Evolutionary conservation across 2,797 vertebrate species (phyloP).

Genomic region (Thamnophis elegans): DNA sequence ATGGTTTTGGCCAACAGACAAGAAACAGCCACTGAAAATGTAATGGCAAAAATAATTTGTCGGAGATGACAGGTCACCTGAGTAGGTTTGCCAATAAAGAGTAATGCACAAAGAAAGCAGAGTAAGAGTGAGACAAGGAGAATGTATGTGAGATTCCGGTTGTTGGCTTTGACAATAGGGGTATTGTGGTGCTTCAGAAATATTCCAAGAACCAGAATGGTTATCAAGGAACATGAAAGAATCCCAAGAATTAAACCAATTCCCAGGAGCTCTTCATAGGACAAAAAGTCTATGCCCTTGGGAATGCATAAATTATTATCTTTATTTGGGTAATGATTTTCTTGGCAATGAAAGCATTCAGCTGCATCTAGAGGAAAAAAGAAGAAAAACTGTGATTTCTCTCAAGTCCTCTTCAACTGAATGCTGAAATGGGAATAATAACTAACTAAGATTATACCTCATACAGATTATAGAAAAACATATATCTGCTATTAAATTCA

Average conservation of each 20-base stretch:
- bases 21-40: conserved; percentile 30
- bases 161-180: conserved; percentile 6
- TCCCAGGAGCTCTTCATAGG: neutral
- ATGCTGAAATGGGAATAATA: neutral
- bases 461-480: neutral
- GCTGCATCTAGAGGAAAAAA: neutral
- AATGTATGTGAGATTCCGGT: neutral
- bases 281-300: neutral
- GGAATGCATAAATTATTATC: neutral
- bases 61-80: neutral
- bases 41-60: conserved; percentile 15
- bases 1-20: conserved; percentile 27
- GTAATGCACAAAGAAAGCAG: conserved; percentile 1
- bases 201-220: neutral
- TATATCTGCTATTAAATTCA: neutral
- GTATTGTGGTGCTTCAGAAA: conserved; percentile 1
- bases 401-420: neutral
- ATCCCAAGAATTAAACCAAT: neutral
- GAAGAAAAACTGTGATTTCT: neutral
- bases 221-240: neutral
- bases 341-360: neutral
- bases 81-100: conserved; percentile 29
- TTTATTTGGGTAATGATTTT: neutral
- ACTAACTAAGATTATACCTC: neutral
- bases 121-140: neutral